These are phyloP conservation scores for Toxotes chatareus DNA, from an alignment of 2,113 vertebrate genomes.

Conservation along the genomic window DNA sequence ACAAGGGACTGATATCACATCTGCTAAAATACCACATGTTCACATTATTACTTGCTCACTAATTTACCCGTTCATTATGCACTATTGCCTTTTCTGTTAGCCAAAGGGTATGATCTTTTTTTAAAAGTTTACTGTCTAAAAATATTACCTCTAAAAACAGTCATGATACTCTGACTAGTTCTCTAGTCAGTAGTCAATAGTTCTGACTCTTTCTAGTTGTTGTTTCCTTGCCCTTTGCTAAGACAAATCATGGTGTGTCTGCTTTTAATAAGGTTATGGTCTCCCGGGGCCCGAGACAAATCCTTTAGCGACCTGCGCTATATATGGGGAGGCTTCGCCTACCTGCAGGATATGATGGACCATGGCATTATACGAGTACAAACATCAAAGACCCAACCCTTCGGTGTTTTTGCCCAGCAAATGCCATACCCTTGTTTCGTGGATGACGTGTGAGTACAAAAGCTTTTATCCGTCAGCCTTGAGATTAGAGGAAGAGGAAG, in stretches of 20 bases:
- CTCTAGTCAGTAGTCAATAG: not conserved
- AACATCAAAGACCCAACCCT: conserved; percentile 86
- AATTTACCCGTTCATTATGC: too few relatives aligned
- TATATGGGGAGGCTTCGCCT: conserved; percentile 94
- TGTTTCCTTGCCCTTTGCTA: conserved; percentile 52
- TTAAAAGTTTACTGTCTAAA: conserved; percentile 18
- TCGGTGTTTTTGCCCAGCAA: conserved; percentile 94
- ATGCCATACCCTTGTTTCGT: conserved; percentile 97
- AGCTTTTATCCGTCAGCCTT: conserved; percentile 25
- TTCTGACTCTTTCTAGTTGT: conserved; percentile 32
- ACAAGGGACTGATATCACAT: not conserved
- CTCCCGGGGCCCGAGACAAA: conserved; percentile 92
- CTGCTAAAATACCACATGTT: not conserved
- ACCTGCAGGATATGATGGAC: conserved; percentile 95
- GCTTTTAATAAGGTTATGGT: conserved; percentile 90
- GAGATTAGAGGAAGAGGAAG: conserved; percentile 43
- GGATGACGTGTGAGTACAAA: conserved; percentile 91
- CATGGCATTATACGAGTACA: conserved; percentile 89
- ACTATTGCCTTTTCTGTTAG: not conserved
- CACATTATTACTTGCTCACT: too few relatives aligned
- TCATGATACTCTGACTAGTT: conserved; percentile 9
- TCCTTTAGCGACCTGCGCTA: conserved; percentile 94
- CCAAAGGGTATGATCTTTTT: not conserved
- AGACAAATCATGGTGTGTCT: conserved; percentile 63
- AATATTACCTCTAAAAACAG: conserved; percentile 34